A percentile compares a stretch with the other conserved stretches of the same genome.
These are phyloP conservation scores for Trisateles emortualis DNA, from an alignment of 2,888 invertebrate genomes.

Conservation along the genomic window DNA sequence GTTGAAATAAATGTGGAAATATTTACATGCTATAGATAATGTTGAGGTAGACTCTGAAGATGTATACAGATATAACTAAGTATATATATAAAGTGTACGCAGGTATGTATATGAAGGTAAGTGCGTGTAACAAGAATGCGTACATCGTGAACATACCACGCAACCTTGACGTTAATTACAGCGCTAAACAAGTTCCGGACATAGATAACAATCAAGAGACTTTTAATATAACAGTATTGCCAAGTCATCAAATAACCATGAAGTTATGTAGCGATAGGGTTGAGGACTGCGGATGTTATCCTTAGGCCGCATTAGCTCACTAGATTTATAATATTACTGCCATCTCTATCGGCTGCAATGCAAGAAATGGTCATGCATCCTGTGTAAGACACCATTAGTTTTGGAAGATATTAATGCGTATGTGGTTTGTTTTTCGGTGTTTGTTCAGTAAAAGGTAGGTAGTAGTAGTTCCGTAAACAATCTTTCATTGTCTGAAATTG, in stretches of 20 bases:
- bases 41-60: conserved; percentile 19
- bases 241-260: conserved; percentile 5
- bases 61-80: neutral
- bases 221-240: conserved; percentile 25
- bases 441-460: too few species aligned
- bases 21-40: conserved; percentile 46
- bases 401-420: too few species aligned
- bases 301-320: too few species aligned
- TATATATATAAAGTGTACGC: neutral
- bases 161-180: conserved; percentile 40
- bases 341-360: too few species aligned
- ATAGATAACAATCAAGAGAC: conserved; percentile 26
- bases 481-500: too few species aligned
- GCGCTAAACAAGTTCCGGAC: conserved; percentile 25
- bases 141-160: conserved; percentile 7
- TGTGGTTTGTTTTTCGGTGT: too few species aligned
- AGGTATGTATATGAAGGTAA: conserved; percentile 5
- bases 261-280: neutral
- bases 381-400: too few species aligned
- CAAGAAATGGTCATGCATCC: too few species aligned
- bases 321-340: too few species aligned
- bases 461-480: too few species aligned
- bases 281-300: too few species aligned
- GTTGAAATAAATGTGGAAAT: conserved; percentile 39
- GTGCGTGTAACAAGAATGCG: conserved; percentile 18